Percentiles rank a stretch among this genome's conserved stretches.
Evolutionary conservation across 1,140 invertebrate species (phyloP).

Genomic region (Drosophila jambulina): DNA sequence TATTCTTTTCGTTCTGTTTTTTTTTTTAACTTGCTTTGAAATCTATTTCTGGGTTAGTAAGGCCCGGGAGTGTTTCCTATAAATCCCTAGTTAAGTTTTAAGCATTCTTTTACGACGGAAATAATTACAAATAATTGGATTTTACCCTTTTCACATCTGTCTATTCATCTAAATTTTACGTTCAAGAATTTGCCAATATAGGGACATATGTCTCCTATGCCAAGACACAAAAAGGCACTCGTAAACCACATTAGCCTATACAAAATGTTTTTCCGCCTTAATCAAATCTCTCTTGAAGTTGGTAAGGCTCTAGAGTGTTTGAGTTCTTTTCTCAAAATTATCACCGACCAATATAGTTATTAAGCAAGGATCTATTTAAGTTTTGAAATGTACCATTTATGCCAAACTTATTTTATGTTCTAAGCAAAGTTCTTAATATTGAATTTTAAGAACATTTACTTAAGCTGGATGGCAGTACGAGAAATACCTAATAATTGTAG

Average conservation of each 20-base stretch:
- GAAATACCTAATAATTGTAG: neutral
- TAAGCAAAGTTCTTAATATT: neutral
- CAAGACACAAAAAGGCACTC: neutral
- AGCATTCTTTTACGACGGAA: neutral
- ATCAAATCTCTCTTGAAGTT: slow-evolving; percentile 14
- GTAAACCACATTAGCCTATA: neutral
- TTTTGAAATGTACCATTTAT: neutral
- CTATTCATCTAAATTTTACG: neutral
- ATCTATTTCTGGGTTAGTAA: slow-evolving; percentile 58
- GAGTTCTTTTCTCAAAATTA: neutral
- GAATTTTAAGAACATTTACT: neutral
- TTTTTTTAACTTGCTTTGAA: neutral
- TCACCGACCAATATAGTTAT: neutral
- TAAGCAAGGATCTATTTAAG: neutral
- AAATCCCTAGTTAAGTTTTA: neutral
- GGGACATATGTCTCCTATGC: neutral
- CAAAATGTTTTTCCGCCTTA: neutral
- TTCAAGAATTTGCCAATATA: neutral
- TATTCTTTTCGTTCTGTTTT: neutral
- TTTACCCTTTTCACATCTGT: neutral
- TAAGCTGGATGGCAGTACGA: slow-evolving; percentile 6
- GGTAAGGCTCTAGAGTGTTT: slow-evolving; percentile 19
- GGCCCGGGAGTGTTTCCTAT: slow-evolving; percentile 15
- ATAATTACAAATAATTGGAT: neutral
- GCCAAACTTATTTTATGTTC: neutral